Percentiles rank a stretch among this genome's conserved stretches.
phyloP scores from a whole-genome alignment of 2,888 invertebrate species.

The Lepidocyrtinus sp. region DNA sequence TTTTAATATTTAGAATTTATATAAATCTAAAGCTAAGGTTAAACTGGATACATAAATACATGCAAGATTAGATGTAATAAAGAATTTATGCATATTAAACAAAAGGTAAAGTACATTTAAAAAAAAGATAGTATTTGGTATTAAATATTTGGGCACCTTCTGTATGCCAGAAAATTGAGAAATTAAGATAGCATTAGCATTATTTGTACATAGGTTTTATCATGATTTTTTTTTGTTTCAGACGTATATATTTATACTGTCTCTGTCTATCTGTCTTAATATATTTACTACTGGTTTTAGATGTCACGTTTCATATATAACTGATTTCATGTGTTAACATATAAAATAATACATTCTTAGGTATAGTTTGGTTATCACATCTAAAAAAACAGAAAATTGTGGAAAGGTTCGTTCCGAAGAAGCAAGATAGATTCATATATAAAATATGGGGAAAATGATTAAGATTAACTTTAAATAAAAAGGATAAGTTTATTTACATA shows the following conservation, averaged over 20 bases:
- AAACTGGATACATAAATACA: too few species aligned
- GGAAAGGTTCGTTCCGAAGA: too few species aligned
- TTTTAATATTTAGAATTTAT: neutral
- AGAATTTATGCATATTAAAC: conserved; percentile 1
- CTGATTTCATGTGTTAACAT: conserved; percentile 9
- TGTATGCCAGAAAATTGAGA: neutral
- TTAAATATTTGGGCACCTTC: too few species aligned
- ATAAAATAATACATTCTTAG: too few species aligned
- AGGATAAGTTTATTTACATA: neutral
- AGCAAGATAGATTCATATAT: conserved; percentile 4
- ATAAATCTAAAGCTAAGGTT: neutral
- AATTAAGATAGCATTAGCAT: neutral
- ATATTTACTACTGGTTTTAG: neutral
- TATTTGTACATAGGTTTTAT: neutral
- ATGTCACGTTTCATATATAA: neutral
- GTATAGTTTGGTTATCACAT: too few species aligned
- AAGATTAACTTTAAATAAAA: neutral
- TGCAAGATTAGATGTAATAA: neutral
- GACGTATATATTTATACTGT: neutral
- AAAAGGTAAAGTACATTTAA: neutral
- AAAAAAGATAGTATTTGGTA: conserved; percentile 4
- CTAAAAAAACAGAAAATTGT: too few species aligned
- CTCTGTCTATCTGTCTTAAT: neutral
- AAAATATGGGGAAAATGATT: neutral
- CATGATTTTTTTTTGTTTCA: conserved; percentile 1